Percentiles rank a stretch among this genome's conserved stretches.
Evolutionary conservation across 2,797 vertebrate genomes (phyloP).

Genomic region (Alca torda): DNA sequence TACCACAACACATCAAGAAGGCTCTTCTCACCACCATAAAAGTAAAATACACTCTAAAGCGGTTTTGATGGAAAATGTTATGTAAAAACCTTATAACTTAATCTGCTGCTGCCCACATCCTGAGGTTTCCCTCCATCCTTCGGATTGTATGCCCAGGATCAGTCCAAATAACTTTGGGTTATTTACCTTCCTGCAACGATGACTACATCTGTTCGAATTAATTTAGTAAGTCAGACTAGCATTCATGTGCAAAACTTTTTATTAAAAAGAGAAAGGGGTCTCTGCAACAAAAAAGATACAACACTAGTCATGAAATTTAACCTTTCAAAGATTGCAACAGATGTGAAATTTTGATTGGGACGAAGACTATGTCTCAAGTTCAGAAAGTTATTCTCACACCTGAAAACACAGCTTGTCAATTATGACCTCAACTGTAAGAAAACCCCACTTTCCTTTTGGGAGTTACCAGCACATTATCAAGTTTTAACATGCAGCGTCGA

Average conservation of each 20-base stretch:
- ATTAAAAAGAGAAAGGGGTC: conserved; percentile 56
- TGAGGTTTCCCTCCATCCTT: not conserved
- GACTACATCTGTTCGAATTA: accelerated
- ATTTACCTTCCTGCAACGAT: not conserved
- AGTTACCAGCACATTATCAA: not conserved
- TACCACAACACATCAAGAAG: accelerated
- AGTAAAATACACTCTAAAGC: accelerated
- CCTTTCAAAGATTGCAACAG: not conserved
- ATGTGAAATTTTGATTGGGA: not conserved
- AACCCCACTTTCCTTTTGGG: not conserved
- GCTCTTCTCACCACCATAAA: accelerated
- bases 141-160: not conserved
- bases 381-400: not conserved
- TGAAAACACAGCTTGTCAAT: not conserved
- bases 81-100: not conserved
- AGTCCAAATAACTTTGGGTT: accelerated
- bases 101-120: not conserved
- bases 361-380: not conserved
- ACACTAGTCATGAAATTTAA: not conserved
- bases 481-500: not conserved
- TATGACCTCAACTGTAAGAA: not conserved
- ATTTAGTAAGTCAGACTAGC: not conserved
- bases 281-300: conserved; percentile 1
- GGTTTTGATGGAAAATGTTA: not conserved
- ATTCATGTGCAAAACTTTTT: conserved; percentile 41